These are phyloP conservation scores for Ecliptopera silaceata DNA, from an alignment of 2,888 invertebrate genomes.

Conservation along the genomic window DNA sequence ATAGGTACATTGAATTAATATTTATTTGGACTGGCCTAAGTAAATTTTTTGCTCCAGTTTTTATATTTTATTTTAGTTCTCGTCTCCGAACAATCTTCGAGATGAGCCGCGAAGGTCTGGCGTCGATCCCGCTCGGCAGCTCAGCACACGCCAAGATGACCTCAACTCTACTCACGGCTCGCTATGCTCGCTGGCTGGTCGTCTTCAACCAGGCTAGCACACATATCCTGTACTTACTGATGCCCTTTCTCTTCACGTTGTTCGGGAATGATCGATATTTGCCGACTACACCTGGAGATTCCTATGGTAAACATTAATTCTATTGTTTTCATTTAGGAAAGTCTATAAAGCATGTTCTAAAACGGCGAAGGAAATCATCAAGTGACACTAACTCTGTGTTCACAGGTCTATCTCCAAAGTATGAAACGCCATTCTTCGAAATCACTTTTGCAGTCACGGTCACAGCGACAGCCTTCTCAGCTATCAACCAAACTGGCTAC, in stretches of 20 bases:
- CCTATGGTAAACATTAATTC: slow-evolving; percentile 44
- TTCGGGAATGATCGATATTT: slow-evolving; percentile 52
- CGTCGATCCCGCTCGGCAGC: slow-evolving; percentile 43
- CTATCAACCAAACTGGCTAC: slow-evolving; percentile 62
- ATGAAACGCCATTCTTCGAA: slow-evolving; percentile 59
- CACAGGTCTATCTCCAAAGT: slow-evolving; percentile 56
- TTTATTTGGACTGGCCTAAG: too few species aligned
- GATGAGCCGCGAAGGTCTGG: slow-evolving; percentile 50
- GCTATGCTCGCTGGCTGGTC: slow-evolving; percentile 53
- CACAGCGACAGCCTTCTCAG: slow-evolving; percentile 55
- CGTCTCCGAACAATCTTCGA: slow-evolving; percentile 50
- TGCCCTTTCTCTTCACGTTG: slow-evolving; percentile 54
- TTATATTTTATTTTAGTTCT: slow-evolving; percentile 39
- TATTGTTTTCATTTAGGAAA: neutral
- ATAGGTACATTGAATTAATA: too few species aligned
- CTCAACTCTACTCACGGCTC: slow-evolving; percentile 44
- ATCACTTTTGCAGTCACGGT: slow-evolving; percentile 50
- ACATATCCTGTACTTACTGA: slow-evolving; percentile 50
- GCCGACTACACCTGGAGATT: slow-evolving; percentile 58
- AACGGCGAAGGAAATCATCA: too few species aligned
- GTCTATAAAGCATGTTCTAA: neutral
- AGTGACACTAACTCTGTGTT: slow-evolving; percentile 7
- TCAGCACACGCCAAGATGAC: slow-evolving; percentile 43
- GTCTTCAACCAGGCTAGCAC: slow-evolving; percentile 50
- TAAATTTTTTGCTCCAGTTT: too few species aligned